A percentile compares a stretch with the other conserved stretches of the same genome.
phyloP scores from a whole-genome alignment of 2,113 vertebrate species.

The Calyptommatus sinebrachiatus region DNA sequence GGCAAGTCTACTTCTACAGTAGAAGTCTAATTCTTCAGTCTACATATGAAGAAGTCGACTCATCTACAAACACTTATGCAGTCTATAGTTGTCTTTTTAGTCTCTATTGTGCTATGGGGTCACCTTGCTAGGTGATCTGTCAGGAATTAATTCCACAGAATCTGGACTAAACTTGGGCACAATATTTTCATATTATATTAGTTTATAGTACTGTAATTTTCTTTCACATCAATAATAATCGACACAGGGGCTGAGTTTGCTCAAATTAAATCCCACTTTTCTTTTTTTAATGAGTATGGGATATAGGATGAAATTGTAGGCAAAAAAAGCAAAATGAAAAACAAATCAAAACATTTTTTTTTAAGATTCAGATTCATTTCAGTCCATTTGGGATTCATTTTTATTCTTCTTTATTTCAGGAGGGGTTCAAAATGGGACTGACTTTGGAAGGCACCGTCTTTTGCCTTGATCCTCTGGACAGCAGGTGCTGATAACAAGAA shows the following conservation, averaged over 20 bases:
- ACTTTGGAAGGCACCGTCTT: constrained; percentile 96
- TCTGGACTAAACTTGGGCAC: background rate
- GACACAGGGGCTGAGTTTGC: too few species aligned
- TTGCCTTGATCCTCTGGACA: constrained; percentile 91
- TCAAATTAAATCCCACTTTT: too few species aligned
- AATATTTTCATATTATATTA: background rate
- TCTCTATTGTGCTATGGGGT: too few species aligned
- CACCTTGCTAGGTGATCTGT: too few species aligned
- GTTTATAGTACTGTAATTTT: too few species aligned
- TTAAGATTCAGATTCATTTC: constrained; percentile 22
- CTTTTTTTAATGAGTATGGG: background rate
- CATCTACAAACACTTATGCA: too few species aligned
- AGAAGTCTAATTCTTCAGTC: too few species aligned
- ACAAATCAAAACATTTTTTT: background rate
- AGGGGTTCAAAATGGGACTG: constrained; percentile 99
- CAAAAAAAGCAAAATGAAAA: background rate
- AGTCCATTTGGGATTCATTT: background rate
- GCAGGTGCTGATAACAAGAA: constrained; percentile 86
- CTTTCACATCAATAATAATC: too few species aligned
- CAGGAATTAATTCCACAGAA: too few species aligned
- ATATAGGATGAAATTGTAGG: background rate
- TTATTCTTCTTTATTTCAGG: constrained; percentile 79
- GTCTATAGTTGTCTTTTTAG: too few species aligned
- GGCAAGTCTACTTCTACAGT: too few species aligned
- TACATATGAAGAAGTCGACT: too few species aligned